phyloP scores from a whole-genome alignment of 2,888 invertebrate species.

The Trichopoda pennipes region DNA sequence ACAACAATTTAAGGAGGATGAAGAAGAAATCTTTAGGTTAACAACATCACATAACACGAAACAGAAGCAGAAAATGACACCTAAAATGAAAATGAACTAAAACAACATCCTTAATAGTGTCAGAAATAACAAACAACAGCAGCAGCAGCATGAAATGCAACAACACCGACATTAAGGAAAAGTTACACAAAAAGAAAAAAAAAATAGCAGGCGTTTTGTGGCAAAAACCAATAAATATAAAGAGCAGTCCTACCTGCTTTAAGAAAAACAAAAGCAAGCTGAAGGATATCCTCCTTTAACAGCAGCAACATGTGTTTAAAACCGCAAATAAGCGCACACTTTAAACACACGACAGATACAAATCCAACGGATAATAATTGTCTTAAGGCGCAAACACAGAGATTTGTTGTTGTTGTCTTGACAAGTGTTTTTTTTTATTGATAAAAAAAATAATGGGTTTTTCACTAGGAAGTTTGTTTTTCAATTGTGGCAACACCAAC shows the following conservation, averaged over 20 bases:
- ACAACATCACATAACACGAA: constrained; percentile 33
- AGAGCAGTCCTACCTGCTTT: constrained; percentile 23
- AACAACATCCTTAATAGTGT: background rate
- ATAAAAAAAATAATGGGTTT: too few species aligned
- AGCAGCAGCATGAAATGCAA: background rate
- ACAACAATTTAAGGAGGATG: background rate
- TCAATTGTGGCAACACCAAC: too few species aligned
- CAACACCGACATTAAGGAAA: background rate
- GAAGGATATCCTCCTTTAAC: constrained; percentile 1
- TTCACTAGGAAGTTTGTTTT: too few species aligned
- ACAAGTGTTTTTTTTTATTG: constrained; percentile 46
- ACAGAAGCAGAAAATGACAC: constrained; percentile 59
- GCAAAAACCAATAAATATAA: constrained; percentile 51
- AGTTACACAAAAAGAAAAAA: background rate
- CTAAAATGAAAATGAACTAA: constrained; percentile 20
- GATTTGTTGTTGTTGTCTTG: constrained; percentile 3
- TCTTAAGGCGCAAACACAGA: constrained; percentile 20
- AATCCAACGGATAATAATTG: constrained; percentile 43
- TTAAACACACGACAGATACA: background rate
- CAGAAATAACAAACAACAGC: constrained; percentile 3
- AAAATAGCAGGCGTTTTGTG: constrained; percentile 52
- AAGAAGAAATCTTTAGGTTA: background rate
- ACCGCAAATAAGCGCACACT: constrained; percentile 37
- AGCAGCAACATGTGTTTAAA: constrained; percentile 32
- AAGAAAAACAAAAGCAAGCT: constrained; percentile 18